Evolutionary conservation across 2,888 invertebrate species (phyloP), one percentile per base, ranked within the genome.

Genomic region (Perithous albicinctus): DNA sequence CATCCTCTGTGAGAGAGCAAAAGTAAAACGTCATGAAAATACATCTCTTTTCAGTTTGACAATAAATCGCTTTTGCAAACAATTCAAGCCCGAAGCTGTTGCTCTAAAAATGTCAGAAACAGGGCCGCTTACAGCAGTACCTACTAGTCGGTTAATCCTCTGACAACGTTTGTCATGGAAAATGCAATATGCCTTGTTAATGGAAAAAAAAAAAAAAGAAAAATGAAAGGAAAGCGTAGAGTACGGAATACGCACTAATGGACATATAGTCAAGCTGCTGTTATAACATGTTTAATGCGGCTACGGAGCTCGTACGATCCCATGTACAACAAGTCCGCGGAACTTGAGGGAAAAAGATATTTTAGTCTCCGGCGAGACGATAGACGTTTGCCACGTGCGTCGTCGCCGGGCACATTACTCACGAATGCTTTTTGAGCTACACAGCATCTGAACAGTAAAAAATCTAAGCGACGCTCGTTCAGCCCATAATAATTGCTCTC

Each of bases 311-410:
- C 51, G 51, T 20, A 20, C 20, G 51, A 8, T 23, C n/a, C 23
- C 23, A 12, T 23, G 51, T 51, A 51, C 51, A 20, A 51, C 23
- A 51, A 51, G 51, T 8, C 23, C 23, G 23, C 23, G 29, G 15
- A 23, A 43, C 10, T 35, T 48, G 7, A 63, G 59, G 26, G 63
- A 84, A 64, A 80, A 76, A 84, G 87, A 86, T 87, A 88, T 88
- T 87, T 87, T 85, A 85, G 87, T 81, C 85, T 54, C 43, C 38
- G 5, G 35, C n/a, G 35, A 29, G n/a, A 15, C 43, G 56, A 43
- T 41, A 79, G 38, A 32, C 59, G 56, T 70, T 48, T n/a, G 29
- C 26, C 56, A 56, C 26, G 43, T 51, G 48, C 54, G 54, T 73
- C 63, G 66, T 59, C 41, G 46, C 43, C 75, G 67, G 63, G 54